Percentiles rank a stretch among this genome's conserved stretches.
Conservation (phyloP, 2,888 invertebrate genomes). For the Spodoptera picta region DNA sequence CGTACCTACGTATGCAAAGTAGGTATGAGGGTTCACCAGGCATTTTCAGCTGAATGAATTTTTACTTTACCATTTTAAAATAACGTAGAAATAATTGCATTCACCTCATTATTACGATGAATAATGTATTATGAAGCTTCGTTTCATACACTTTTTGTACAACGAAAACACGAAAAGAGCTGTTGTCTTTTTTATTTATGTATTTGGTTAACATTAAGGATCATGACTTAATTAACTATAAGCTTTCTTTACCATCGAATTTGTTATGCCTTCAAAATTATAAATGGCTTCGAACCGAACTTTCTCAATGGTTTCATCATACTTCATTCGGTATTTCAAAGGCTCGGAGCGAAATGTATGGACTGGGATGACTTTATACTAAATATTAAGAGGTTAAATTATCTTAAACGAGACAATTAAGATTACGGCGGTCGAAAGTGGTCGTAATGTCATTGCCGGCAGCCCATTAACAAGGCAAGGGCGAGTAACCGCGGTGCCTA, state of each 20-base stretch:
- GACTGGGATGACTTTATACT: constrained; percentile 68
- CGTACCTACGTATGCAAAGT: constrained; percentile 42
- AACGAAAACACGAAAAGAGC: constrained; percentile 13
- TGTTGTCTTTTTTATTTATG: constrained; percentile 11
- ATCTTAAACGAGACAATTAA: constrained; percentile 78
- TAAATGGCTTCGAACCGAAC: constrained; percentile 18
- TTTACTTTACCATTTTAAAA: constrained; percentile 49
- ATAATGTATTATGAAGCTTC: constrained; percentile 39
- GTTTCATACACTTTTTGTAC: constrained; percentile 27
- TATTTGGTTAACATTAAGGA: constrained; percentile 20
- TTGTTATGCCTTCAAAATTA: constrained; percentile 3
- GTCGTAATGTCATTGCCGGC: constrained; percentile 69
- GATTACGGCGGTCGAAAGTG: constrained; percentile 73
- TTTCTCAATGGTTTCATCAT: constrained; percentile 34
- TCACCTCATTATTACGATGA: constrained; percentile 46
- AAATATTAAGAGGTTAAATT: constrained; percentile 66
- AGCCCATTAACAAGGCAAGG: constrained; percentile 69
- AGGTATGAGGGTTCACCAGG: constrained; percentile 36
- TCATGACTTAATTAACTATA: constrained; percentile 20
- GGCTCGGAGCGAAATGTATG: constrained; percentile 55
- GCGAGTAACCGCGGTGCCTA: constrained; percentile 53
- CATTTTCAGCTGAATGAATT: constrained; percentile 41
- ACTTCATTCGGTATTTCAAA: constrained; percentile 48
- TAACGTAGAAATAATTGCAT: constrained; percentile 36
- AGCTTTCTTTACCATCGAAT: neutral